Percentiles rank a stretch among this genome's conserved stretches.
phyloP scores from a whole-genome alignment of 2,113 vertebrate genomes.

The Passer montanus region DNA sequence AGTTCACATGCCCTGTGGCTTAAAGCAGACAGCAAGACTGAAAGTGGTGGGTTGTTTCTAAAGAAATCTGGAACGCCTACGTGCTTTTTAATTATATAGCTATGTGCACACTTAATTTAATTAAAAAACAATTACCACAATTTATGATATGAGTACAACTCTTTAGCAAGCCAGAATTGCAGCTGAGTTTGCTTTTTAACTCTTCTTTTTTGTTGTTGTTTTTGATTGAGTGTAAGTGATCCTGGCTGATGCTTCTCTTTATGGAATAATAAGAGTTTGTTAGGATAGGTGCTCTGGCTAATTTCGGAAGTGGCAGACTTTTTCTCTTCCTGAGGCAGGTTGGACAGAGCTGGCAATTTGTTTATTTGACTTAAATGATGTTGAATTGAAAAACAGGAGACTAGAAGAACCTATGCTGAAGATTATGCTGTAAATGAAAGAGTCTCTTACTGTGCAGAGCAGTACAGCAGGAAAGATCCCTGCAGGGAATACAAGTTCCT shows the following conservation, averaged over 20 bases:
- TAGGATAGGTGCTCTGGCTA: neutral
- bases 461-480: neutral
- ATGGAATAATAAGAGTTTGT: neutral
- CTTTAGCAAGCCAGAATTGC: neutral
- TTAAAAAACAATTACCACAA: constrained; percentile 21
- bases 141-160: neutral
- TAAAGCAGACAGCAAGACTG: neutral
- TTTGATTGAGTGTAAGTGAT: neutral
- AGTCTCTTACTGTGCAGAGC: neutral
- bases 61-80: neutral
- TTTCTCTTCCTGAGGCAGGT: neutral
- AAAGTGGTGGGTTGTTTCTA: neutral
- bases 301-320: neutral
- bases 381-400: neutral
- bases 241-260: neutral
- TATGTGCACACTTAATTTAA: neutral
- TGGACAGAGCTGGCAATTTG: neutral
- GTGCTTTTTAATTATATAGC: neutral
- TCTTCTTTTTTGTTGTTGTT: neutral
- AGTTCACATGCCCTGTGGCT: neutral
- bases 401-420: neutral
- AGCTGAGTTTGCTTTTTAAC: neutral
- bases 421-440: neutral
- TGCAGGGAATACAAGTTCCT: neutral
- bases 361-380: neutral